phyloP scores from a whole-genome alignment of 2,113 vertebrate species.

The Macroglossus sobrinus region DNA sequence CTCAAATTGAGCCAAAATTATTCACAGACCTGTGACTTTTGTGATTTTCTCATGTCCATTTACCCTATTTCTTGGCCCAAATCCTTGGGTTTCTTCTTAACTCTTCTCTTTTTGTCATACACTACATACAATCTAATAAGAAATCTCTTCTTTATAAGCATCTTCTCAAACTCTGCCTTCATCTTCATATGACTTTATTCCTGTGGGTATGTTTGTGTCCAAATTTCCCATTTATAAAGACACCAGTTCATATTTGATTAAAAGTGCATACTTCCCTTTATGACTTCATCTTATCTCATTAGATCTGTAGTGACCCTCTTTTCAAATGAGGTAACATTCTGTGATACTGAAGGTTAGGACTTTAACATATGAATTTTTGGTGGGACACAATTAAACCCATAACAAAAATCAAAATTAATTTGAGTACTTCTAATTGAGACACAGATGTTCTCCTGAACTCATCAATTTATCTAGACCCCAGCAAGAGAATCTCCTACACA shows the following conservation, averaged over 20 bases:
- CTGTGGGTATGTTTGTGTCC: neutral
- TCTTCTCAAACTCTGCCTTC: neutral
- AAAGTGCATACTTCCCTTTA: neutral
- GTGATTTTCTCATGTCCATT: neutral
- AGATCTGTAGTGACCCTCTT: neutral
- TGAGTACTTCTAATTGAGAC: neutral
- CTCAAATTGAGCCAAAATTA: neutral
- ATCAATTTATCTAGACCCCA: neutral
- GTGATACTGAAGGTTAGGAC: neutral
- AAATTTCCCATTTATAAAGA: neutral
- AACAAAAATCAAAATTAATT: neutral
- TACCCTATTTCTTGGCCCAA: neutral
- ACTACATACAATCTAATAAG: neutral
- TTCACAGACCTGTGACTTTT: neutral
- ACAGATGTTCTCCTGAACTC: neutral
- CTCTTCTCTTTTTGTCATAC: neutral
- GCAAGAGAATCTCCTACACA: rapidly evolving
- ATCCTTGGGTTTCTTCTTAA: neutral
- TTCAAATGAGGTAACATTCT: neutral
- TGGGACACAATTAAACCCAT: neutral
- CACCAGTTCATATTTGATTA: neutral
- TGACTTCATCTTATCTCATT: neutral
- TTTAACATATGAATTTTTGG: neutral
- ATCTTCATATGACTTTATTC: neutral
- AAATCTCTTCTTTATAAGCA: neutral